Evolutionary conservation across 1,140 invertebrate species (phyloP).

Genomic region (Ips nitidus): DNA sequence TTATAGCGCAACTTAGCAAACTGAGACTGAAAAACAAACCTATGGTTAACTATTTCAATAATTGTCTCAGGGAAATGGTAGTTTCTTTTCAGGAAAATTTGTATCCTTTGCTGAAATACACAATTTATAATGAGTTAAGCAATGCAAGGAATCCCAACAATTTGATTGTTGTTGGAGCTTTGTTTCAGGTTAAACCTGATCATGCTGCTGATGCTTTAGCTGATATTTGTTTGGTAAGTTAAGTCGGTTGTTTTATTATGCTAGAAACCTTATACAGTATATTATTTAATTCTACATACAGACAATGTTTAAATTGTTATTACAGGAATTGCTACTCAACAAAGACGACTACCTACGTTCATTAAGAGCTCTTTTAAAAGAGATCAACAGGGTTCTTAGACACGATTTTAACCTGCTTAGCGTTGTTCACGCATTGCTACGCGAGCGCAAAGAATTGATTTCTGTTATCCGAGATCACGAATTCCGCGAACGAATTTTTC

Average conservation of each 20-base stretch:
- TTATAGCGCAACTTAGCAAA: constrained; percentile 86
- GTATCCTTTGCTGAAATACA: constrained; percentile 84
- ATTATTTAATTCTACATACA: background rate
- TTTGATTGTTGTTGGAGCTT: constrained; percentile 81
- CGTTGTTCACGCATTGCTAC: constrained; percentile 71
- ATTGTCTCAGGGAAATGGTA: constrained; percentile 81
- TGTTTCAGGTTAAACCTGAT: constrained; percentile 81
- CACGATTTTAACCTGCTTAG: constrained; percentile 75
- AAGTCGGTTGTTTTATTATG: background rate
- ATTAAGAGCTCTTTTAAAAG: constrained; percentile 78
- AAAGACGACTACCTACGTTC: constrained; percentile 89
- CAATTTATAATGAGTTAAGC: constrained; percentile 93
- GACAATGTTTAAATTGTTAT: background rate
- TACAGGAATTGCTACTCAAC: constrained; percentile 82
- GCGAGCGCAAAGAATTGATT: constrained; percentile 61
- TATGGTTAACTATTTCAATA: constrained; percentile 84
- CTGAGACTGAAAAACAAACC: constrained; percentile 93
- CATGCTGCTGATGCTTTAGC: constrained; percentile 75
- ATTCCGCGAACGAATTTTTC: constrained; percentile 80
- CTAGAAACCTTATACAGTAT: background rate
- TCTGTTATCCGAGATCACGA: constrained; percentile 61
- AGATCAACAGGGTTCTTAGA: constrained; percentile 81
- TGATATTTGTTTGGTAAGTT: constrained; percentile 70
- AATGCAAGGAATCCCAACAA: constrained; percentile 91
- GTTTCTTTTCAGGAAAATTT: constrained; percentile 79